Evolutionary conservation across 2,113 vertebrate genomes (phyloP), one percentile per base, ranked within the genome.

Genomic region (Phaethon lepturus): DNA sequence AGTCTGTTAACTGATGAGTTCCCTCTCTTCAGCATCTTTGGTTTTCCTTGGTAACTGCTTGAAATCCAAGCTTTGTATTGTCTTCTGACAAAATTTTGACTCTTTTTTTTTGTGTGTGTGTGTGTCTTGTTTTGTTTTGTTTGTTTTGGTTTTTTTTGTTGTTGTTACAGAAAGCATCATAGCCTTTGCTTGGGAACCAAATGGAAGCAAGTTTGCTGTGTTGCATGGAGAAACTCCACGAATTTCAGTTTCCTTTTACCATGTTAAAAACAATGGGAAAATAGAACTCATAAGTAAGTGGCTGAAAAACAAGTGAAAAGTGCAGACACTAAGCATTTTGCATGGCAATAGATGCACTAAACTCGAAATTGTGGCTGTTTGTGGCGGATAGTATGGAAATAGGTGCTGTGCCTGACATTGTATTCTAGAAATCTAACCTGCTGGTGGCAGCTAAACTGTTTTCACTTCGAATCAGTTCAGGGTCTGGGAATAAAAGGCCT

Each of bases 161-260:
- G 40, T 29, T 56, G 15, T 95, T 96, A 3, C 96, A 99, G 99
- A 99, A 97, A 95, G 99, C 95, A 99, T 99, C 97, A 99, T 99
- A 77, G 99, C 99, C 7, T 99, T 99, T 91, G 99, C 99, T 10
- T 99, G 99, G 99, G 99, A 99, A 40, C 99, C 99, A 17, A 99
- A 99, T 7, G 99, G 99, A 93, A 99, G 99, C 96, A 99, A 99
- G 96, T 99, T 99, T 94, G 99, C 99, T 5, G 99, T 99, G 88
- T 97, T 99, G 44, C 99, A 99, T 13, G 99, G 99, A 33, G 99
- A 99, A 91, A 97, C 98, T 13, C 99, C 99, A 5, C 97, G 99
- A 40, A 99, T 99, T 97, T 99, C 98, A 0, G 99, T 98, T 18
- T 99, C 99, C 18, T 99, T 99, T 98, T 99, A 99, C 96, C 99